A percentile compares a stretch with the other conserved stretches of the same genome.
phyloP scores from a whole-genome alignment of 1,140 invertebrate genomes.

The Druon quercuslanigerum region DNA sequence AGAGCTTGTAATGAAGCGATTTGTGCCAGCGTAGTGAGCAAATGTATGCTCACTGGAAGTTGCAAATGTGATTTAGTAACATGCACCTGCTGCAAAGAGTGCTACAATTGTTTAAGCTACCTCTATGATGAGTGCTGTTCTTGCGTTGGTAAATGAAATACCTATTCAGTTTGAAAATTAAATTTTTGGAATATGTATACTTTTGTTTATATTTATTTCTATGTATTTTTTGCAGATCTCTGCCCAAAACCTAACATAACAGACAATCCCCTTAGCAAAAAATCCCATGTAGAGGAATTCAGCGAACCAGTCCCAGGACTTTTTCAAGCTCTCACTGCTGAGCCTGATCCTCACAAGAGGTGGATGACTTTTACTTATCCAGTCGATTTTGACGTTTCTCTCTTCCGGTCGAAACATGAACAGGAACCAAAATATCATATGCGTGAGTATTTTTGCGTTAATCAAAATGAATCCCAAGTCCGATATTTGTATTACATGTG shows the following conservation, averaged over 20 bases:
- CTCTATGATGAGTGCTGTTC: slow-evolving; percentile 96
- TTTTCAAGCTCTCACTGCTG: slow-evolving; percentile 88
- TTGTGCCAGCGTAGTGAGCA: slow-evolving; percentile 95
- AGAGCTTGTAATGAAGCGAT: slow-evolving; percentile 89
- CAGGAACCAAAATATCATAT: slow-evolving; percentile 83
- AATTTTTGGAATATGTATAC: not conserved
- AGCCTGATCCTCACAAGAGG: slow-evolving; percentile 82
- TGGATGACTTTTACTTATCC: slow-evolving; percentile 89
- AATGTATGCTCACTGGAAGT: slow-evolving; percentile 95
- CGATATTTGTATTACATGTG: no score
- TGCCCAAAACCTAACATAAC: slow-evolving; percentile 91
- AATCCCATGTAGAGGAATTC: slow-evolving; percentile 92
- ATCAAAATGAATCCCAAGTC: no score
- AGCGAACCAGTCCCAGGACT: slow-evolving; percentile 87
- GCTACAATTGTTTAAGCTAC: slow-evolving; percentile 90
- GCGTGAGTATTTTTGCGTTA: slow-evolving; percentile 75
- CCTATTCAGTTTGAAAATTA: not conserved
- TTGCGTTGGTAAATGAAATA: slow-evolving; percentile 87
- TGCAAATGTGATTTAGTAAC: slow-evolving; percentile 93
- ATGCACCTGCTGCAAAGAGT: slow-evolving; percentile 95
- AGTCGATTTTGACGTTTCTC: slow-evolving; percentile 80
- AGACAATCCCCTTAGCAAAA: slow-evolving; percentile 81
- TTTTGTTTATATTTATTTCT: slow-evolving; percentile 16
- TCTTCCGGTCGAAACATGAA: slow-evolving; percentile 76
- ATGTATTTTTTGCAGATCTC: slow-evolving; percentile 80